Conservation (phyloP, 2,113 vertebrate genomes). For the Natator depressus region DNA sequence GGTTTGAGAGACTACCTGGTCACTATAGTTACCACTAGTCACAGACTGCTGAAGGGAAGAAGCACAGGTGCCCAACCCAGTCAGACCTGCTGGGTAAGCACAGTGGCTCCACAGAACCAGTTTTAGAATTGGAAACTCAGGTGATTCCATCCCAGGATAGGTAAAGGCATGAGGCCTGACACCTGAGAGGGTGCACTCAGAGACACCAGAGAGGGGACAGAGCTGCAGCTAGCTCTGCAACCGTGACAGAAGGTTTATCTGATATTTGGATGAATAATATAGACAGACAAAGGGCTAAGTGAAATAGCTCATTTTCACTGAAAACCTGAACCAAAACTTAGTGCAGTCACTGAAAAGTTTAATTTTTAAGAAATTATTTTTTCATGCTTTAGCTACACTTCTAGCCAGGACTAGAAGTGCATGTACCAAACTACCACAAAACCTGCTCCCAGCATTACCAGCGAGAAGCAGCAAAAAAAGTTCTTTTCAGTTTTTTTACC, state of each 20-base stretch:
- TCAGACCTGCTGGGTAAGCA: not conserved
- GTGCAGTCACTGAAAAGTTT: not conserved
- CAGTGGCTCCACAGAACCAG: not conserved
- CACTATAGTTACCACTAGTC: not conserved
- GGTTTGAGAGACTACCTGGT: not conserved
- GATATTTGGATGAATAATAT: not conserved
- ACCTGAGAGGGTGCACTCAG: not conserved
- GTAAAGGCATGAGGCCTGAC: not conserved
- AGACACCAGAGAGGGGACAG: not conserved
- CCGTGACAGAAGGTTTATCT: not conserved
- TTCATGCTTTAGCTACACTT: not conserved
- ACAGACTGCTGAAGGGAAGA: not conserved
- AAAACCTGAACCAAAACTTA: constrained; percentile 28
- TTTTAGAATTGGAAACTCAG: not conserved
- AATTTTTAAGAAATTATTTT: not conserved
- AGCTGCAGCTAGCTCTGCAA: not conserved
- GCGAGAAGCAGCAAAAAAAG: not conserved
- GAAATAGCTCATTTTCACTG: not conserved
- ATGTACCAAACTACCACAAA: constrained; percentile 23
- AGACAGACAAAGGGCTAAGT: not conserved
- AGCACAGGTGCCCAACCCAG: not conserved
- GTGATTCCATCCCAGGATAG: not conserved
- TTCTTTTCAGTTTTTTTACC: not conserved
- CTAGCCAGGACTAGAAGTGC: constrained; percentile 17
- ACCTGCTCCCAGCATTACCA: not conserved